Evolutionary conservation across 2,113 vertebrate genomes (phyloP).

Genomic region (Onychorhynchus coronatus): DNA sequence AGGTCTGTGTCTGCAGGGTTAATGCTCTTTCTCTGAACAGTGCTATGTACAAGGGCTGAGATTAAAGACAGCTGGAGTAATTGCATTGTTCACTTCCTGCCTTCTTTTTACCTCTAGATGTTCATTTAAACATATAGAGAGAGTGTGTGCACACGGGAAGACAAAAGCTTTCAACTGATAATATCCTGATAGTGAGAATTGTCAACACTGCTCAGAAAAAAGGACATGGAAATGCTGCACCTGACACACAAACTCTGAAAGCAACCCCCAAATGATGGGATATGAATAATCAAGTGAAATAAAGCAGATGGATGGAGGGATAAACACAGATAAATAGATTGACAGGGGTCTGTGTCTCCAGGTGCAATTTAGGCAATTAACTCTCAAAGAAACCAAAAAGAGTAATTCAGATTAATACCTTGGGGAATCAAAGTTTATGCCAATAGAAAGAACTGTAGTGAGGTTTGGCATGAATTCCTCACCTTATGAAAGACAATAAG

Average conservation of each 20-base stretch:
- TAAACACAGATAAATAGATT: neutral
- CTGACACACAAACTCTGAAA: neutral
- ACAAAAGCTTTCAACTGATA: neutral
- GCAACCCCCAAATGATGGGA: neutral
- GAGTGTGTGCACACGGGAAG: neutral
- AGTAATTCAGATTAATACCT: neutral
- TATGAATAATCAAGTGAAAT: neutral
- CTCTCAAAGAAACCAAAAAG: neutral
- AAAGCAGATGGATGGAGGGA: neutral
- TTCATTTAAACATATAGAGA: neutral
- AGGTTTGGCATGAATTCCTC: neutral
- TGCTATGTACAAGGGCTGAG: neutral
- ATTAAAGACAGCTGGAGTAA: neutral
- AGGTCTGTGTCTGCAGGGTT: neutral
- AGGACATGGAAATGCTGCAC: neutral
- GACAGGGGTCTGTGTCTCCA: neutral
- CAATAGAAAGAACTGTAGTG: neutral
- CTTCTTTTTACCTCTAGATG: neutral
- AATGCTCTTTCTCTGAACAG: neutral
- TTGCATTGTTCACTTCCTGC: neutral
- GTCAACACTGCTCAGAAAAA: neutral
- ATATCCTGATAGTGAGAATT: neutral
- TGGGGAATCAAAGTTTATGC: neutral
- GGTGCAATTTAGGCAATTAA: neutral
- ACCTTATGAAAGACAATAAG: neutral